Evolutionary conservation across 2,113 vertebrate genomes (phyloP).

Genomic region (Pollimyrus isidori): DNA sequence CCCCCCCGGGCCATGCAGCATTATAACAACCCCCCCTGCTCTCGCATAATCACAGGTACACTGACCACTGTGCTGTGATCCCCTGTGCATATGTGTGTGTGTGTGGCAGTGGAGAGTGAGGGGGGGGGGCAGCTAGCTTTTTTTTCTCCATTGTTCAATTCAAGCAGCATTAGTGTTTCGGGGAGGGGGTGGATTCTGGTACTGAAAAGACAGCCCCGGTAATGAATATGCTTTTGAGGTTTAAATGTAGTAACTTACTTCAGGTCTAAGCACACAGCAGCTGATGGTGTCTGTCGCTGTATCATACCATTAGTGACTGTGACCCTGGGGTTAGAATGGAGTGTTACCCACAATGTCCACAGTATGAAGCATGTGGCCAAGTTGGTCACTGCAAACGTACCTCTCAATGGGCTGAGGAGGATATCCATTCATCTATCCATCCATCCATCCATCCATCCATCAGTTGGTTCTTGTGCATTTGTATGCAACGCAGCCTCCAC

Average conservation of each 20-base stretch:
- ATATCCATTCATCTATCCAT: neutral
- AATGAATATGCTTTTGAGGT: neutral
- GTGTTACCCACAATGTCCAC: neutral
- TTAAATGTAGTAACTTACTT: neutral
- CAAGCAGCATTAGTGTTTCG: neutral
- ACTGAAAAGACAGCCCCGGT: neutral
- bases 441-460: neutral
- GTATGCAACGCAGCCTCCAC: no score
- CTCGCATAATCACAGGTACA: neutral
- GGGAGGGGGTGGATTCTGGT: neutral
- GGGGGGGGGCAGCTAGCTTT: neutral
- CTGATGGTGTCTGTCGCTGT: neutral
- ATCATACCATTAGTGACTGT: neutral
- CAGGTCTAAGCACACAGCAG: neutral
- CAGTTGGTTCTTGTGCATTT: neutral
- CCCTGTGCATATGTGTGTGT: neutral
- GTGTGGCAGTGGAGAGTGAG: neutral
- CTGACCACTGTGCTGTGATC: neutral
- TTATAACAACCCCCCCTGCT: neutral
- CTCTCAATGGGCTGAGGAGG: neutral
- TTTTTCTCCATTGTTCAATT: neutral
- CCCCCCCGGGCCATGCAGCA: slow-evolving; percentile 6
- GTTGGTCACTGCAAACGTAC: neutral
- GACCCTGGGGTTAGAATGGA: neutral
- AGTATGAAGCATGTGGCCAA: neutral